Base-by-base conservation (phyloP, 2,113 vertebrate species). In the Mesembrinibis cayennensis region DNA sequence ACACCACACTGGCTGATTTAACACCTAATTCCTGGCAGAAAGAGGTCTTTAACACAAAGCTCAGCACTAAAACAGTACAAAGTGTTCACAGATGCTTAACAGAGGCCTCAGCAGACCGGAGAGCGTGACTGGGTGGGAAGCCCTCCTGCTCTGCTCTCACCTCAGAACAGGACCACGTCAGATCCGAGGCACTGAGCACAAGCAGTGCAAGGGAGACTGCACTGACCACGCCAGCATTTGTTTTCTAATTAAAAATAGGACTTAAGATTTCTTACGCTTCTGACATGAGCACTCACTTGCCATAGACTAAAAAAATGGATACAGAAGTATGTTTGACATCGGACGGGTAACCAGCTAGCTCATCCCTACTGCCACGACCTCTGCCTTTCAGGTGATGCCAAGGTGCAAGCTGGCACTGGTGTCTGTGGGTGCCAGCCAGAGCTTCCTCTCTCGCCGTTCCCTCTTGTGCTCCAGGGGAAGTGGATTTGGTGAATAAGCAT, bases 81-180 rank as follows among this genome's bases (percentile, higher is more conserved):
- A 78, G 72, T 9, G 50, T 40, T 40, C 73, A 32, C 34, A 56
- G 50, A 15, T 16, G 53, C 32, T 30, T 20, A 50, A 30, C 25
- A 58, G 32, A 42, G 20, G 63, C 9, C 66, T 40, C 29, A 34
- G 40, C 44, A 58, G 36, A 34, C 16, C 3, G 1, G 45, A 10
- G 22, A 44, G 44, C 8, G 9, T 44, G 61, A 56, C 25, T 6
- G 1, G 38, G 11, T 14, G 32, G 63, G 38, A 74, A 77, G 44
- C 25, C 30, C 72, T 66, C 27, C 62, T 20, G 77, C 81, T 81
- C 61, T 38, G 50, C 61, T 63, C 62, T 47, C 65, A 15, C 27
- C 34, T 40, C 34, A 29, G 30, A 32, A 42, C 0, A 0, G 53
- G 23, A 8, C 16, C 32, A 15, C 13, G 1, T 1, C 2, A 4